Base-by-base conservation (phyloP, 2,888 invertebrate genomes). In the Oligia strigilis region DNA sequence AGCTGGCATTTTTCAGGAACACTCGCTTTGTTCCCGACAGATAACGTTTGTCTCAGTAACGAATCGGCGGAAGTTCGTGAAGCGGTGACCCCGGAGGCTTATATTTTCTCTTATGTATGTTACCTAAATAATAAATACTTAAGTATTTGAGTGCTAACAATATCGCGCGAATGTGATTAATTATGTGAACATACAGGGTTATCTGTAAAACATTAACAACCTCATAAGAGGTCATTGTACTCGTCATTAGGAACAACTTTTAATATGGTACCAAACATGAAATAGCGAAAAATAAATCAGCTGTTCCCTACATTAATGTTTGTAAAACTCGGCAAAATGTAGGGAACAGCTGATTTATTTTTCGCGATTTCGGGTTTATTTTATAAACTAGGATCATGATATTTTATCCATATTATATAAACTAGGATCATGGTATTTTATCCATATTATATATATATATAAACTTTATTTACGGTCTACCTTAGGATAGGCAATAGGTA, bases 1-100 rank as follows among this genome's bases (percentile, higher is more conserved):
- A 80, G 58, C 43, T 52, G 19, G 29, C n/a, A 43, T 66, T 46
- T 60, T n/a, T 80, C 71, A 60, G 17, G 5, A 58, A 36, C n/a
- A 17, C 4, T 64, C 81, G 36, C 81, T 60, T 8, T n/a, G 29
- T 80, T n/a, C 52, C 17, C 46, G 46, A 58, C 67, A 70, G 46
- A 46, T 67, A 69, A 19, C 60, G 62, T 81, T 73, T 72, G 52
- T 72, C 43, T 66, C 66, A 6, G 52, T 67, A 14, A 52, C 72
- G 17, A 73, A 62, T 52, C 67, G 67, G 36, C n/a, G 60, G 40
- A 67, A 81, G 43, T 62, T 74, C 36, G 36, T 62, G 36, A 36
- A 66, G 52, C 19, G 29, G 65, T 40, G n/a, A 23, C 29, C 29
- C 40, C 49, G 43, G 11, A 36, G 14, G 14, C 14, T 36, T 52